Percentiles rank a stretch among this genome's conserved stretches.
Conservation (phyloP, 2,113 vertebrate species). For the Tupaia tana region DNA sequence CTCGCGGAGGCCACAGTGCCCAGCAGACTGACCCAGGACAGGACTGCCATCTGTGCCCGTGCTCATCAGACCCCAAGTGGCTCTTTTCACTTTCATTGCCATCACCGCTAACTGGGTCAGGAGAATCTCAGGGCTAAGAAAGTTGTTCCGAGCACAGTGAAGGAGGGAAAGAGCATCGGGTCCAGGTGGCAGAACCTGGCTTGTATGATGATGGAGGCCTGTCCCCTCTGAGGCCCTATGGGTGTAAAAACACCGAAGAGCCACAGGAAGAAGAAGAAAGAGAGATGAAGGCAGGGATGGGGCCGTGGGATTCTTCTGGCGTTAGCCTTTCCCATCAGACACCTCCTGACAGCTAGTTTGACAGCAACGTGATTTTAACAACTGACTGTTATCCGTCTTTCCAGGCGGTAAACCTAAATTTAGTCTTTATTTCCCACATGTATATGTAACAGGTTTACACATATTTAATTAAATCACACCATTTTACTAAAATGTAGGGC, state of each 20-base stretch:
- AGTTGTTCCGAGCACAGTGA: accelerated
- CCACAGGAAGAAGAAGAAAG: accelerated
- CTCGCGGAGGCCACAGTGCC: accelerated
- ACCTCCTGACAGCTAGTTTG: background rate
- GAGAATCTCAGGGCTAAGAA: background rate
- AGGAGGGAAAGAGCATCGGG: background rate
- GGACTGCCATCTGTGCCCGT: too few species aligned
- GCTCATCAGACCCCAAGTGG: accelerated
- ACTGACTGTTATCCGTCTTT: background rate
- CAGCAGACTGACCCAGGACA: accelerated
- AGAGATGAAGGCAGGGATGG: too few species aligned
- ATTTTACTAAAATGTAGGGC: too few species aligned
- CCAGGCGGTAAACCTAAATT: background rate
- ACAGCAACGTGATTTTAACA: background rate
- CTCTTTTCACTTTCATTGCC: too few species aligned
- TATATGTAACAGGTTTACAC: background rate
- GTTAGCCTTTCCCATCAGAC: background rate
- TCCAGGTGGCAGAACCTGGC: accelerated
- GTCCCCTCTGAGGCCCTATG: background rate
- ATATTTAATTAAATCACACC: background rate
- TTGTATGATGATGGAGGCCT: background rate
- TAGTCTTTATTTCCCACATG: background rate
- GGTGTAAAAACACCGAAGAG: background rate
- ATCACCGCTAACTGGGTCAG: accelerated
- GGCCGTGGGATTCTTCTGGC: background rate